phyloP scores from a whole-genome alignment of 2,113 vertebrate genomes.

The Numida meleagris region DNA sequence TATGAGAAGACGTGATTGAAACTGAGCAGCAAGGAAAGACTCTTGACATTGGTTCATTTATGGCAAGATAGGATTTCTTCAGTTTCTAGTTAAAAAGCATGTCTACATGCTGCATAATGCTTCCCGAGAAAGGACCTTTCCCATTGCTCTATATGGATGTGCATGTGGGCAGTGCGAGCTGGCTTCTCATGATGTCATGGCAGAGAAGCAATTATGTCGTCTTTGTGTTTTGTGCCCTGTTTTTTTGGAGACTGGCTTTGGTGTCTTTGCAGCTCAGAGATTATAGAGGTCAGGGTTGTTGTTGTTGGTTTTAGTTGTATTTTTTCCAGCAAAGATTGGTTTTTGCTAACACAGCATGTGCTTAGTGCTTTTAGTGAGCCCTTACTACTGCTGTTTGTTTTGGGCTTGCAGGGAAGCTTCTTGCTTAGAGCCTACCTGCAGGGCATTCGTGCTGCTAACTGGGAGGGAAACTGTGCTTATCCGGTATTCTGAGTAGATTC shows the following conservation, averaged over 20 bases:
- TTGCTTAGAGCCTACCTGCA: background rate
- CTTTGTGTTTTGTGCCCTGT: background rate
- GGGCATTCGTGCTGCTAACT: background rate
- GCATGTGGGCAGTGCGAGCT: background rate
- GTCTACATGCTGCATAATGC: fast-evolving
- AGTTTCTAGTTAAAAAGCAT: background rate
- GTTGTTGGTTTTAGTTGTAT: background rate
- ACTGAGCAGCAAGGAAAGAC: background rate
- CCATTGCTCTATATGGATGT: fast-evolving
- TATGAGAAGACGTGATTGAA: background rate
- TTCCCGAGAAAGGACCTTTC: background rate
- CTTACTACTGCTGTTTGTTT: fast-evolving
- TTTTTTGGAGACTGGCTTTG: background rate
- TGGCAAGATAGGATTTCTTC: background rate
- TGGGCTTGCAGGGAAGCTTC: background rate
- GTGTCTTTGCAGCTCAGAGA: background rate
- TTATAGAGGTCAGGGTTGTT: background rate
- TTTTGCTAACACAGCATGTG: background rate
- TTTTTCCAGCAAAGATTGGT: background rate
- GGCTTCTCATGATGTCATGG: background rate
- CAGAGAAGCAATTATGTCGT: background rate
- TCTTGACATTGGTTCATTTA: background rate
- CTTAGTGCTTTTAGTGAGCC: background rate
- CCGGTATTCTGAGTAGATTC: background rate
- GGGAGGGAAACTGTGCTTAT: background rate